These are phyloP conservation scores for Daphoenositta chrysoptera DNA, from an alignment of 2,113 vertebrate genomes.

Conservation along the genomic window DNA sequence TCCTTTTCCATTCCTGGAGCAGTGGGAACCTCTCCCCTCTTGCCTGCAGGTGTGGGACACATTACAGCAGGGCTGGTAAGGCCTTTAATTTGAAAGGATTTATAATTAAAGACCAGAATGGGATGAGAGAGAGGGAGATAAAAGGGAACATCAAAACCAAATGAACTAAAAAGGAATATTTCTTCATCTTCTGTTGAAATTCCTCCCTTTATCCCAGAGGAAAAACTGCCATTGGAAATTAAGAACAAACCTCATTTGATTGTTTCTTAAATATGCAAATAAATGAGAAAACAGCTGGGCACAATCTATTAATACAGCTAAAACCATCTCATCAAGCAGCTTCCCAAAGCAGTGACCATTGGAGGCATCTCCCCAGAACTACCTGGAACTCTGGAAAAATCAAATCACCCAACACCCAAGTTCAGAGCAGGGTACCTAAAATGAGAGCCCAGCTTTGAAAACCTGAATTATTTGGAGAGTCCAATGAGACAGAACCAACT, in stretches of 20 bases:
- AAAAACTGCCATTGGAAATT: not conserved
- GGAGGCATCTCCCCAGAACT: not conserved
- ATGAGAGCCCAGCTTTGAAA: not conserved
- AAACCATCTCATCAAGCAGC: not conserved
- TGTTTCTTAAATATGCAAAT: not conserved
- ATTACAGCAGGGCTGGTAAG: not conserved
- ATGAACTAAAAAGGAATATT: not conserved
- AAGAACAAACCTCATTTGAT: not conserved
- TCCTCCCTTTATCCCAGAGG: not conserved
- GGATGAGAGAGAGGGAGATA: not conserved
- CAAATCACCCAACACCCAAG: not conserved
- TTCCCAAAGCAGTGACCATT: not conserved
- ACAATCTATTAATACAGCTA: not conserved
- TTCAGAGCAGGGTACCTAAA: not conserved
- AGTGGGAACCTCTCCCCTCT: not conserved
- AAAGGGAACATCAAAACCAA: not conserved
- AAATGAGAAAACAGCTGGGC: not conserved
- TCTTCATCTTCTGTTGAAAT: not conserved
- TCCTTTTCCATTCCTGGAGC: not conserved
- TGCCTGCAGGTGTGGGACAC: not conserved
- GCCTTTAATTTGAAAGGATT: not conserved
- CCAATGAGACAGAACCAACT: fast-evolving
- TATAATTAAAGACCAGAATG: not conserved
- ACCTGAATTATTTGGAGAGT: not conserved
- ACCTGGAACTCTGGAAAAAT: not conserved